These are phyloP conservation scores for Eustalomyia histrio DNA, from an alignment of 2,888 invertebrate species.

Conservation along the genomic window DNA sequence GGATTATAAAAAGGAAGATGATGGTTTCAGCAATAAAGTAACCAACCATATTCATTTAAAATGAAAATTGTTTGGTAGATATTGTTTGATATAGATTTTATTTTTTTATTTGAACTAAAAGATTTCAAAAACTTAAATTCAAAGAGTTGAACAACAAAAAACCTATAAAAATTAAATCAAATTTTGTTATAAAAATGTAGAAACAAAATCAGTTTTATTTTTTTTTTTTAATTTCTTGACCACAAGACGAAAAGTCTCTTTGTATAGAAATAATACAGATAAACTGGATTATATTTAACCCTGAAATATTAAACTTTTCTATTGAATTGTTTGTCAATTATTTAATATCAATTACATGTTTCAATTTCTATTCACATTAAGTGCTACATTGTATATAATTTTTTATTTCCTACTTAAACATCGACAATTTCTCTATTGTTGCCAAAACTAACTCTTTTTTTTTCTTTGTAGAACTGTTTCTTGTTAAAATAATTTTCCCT, in stretches of 20 bases:
- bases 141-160: not conserved
- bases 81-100: slow-evolving; percentile 40
- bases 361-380: not conserved
- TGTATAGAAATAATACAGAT: too few relatives aligned
- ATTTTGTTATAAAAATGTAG: too few relatives aligned
- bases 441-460: not conserved
- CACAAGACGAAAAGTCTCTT: too few relatives aligned
- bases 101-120: slow-evolving; percentile 28
- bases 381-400: not conserved
- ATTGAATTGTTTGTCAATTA: not conserved
- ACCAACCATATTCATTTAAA: slow-evolving; percentile 11
- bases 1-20: slow-evolving; percentile 36
- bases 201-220: too few relatives aligned
- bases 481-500: not conserved
- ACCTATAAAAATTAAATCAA: not conserved
- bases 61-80: slow-evolving; percentile 55
- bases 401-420: not conserved
- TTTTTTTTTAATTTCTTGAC: too few relatives aligned
- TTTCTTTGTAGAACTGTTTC: not conserved
- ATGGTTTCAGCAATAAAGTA: slow-evolving; percentile 12
- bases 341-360: not conserved
- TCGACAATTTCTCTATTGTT: not conserved
- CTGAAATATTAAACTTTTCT: too few relatives aligned
- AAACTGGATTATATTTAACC: too few relatives aligned
- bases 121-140: not conserved